Evolutionary conservation across 2,888 invertebrate genomes (phyloP), one percentile per base, ranked within the genome.

Genomic region (Ditula angustiorana): DNA sequence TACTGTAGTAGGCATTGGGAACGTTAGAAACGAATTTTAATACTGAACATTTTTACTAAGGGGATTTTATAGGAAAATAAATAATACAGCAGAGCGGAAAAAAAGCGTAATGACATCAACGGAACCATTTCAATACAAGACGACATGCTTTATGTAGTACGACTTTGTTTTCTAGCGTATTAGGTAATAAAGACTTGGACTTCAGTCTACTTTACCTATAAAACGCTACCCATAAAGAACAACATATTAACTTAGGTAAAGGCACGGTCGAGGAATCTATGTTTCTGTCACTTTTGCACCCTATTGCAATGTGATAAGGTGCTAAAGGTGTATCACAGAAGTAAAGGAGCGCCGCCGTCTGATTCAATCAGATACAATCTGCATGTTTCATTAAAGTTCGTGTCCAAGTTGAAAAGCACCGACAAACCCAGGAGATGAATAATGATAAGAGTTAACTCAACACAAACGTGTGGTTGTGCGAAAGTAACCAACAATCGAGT

Each of bases 391-490:
- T 41, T 37, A 19, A 41, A 41, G 19, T 41, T 41, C 1, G 7
- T 7, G 8, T 33, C 5, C 8, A 41, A 41, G 8, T 41, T 41
- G 37, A 7, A 21, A 10, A 21, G 10, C 8, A 19, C 2, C 21
- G 10, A 23, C 46, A 5, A 46, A 44, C 10, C 44, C 8, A 21
- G 10, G 44, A 44, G 23, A 46, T 46, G 46, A 46, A 5, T 33
- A 53, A 53, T 26, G 35, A 53, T 21, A 23, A 53, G 52, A 53
- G 53, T 53, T 21, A 30, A 46, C 46, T 46, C 46, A 41, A 41
- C 8, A 41, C 41, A 41, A 10, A 44, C 46, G 33, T 37, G 28
- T 55, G 30, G 26, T 28, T 24, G 30, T 7, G 56, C 33, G 59
- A 23, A 52, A 46, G 41, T n/a, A 57, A 23, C 44, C 2, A 47